Evolutionary conservation across 2,888 invertebrate species (phyloP).

Genomic region (Nesidiocoris tenuis): DNA sequence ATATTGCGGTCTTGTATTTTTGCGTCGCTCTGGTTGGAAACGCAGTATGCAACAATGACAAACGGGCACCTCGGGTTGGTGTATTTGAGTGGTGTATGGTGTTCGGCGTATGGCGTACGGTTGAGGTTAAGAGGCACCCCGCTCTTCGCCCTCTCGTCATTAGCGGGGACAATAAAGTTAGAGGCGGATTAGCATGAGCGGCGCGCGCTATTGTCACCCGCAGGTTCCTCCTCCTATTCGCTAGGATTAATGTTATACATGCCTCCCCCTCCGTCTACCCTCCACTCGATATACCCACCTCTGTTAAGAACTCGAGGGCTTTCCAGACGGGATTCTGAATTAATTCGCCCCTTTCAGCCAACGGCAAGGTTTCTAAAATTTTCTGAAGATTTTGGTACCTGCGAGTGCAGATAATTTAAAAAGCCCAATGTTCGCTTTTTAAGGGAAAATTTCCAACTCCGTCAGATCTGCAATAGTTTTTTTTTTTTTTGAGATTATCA

Average conservation of each 20-base stretch:
- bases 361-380: too few species aligned
- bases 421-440: too few species aligned
- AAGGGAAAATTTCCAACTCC: too few species aligned
- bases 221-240: constrained; percentile 16
- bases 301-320: background rate
- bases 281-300: background rate
- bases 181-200: constrained; percentile 34
- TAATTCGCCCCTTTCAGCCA: constrained; percentile 11
- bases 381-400: too few species aligned
- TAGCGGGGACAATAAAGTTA: background rate
- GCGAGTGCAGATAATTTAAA: too few species aligned
- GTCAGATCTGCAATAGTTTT: too few species aligned
- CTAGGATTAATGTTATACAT: constrained; percentile 43
- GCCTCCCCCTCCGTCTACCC: constrained; percentile 11
- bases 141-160: background rate
- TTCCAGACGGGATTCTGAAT: background rate
- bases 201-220: constrained; percentile 40
- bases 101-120: background rate
- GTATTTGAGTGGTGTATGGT: constrained; percentile 21
- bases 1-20: too few species aligned
- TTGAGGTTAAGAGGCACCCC: background rate
- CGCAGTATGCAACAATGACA: constrained; percentile 21
- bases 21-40: too few species aligned
- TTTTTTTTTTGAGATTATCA: too few species aligned
- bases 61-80: constrained; percentile 8